A percentile compares a stretch with the other conserved stretches of the same genome.
Evolutionary conservation across 2,888 invertebrate genomes (phyloP).

Genomic region (Zele albiditarsus): DNA sequence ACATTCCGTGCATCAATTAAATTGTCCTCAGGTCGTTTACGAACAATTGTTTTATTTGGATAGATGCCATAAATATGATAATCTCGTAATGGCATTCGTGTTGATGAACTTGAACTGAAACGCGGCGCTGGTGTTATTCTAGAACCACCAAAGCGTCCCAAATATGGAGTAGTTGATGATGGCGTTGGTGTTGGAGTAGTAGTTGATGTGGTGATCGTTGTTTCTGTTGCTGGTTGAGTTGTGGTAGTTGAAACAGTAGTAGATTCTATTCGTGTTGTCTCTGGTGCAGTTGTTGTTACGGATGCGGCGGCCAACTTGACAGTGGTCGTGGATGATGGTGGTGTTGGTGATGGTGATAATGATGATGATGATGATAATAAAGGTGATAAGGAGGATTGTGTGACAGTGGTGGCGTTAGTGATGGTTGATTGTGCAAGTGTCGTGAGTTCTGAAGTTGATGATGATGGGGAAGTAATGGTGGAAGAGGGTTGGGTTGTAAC

Average conservation of each 20-base stretch:
- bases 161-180: slow-evolving; percentile 52
- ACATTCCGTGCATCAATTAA: slow-evolving; percentile 80
- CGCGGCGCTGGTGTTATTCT: slow-evolving; percentile 64
- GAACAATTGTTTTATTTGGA: slow-evolving; percentile 85
- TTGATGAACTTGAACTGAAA: slow-evolving; percentile 64
- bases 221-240: slow-evolving; percentile 65
- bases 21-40: slow-evolving; percentile 82
- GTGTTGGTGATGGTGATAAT: slow-evolving; percentile 33
- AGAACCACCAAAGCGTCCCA: slow-evolving; percentile 63
- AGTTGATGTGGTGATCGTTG: slow-evolving; percentile 67
- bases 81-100: slow-evolving; percentile 77
- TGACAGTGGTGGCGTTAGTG: slow-evolving; percentile 38
- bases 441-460: slow-evolving; percentile 37
- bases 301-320: background rate
- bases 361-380: background rate
- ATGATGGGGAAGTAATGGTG: slow-evolving; percentile 30
- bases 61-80: slow-evolving; percentile 84
- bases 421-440: slow-evolving; percentile 37
- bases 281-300: slow-evolving; percentile 49
- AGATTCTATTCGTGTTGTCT: slow-evolving; percentile 43
- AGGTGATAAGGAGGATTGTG: slow-evolving; percentile 34
- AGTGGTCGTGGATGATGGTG: slow-evolving; percentile 13
- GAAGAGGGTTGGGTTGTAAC: slow-evolving; percentile 49
- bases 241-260: slow-evolving; percentile 47
- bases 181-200: slow-evolving; percentile 67